Percentiles rank a stretch among this genome's conserved stretches.
Conservation (phyloP, 2,888 invertebrate genomes). For the Stenolophus ochropezus region DNA sequence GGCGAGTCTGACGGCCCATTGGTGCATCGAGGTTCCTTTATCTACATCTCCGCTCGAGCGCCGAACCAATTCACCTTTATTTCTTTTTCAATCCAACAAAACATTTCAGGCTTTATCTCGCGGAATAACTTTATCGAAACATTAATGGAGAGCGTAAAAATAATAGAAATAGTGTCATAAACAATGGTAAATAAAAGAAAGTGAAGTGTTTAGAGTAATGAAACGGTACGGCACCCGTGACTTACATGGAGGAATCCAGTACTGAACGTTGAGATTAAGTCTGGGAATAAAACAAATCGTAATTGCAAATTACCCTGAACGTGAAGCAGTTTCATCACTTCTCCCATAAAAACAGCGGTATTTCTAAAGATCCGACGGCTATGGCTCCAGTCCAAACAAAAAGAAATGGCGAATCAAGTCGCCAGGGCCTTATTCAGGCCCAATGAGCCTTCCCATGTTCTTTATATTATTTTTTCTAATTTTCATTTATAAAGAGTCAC, state of each 20-base stretch:
- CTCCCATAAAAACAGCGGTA: conserved; percentile 23
- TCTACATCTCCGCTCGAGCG: not conserved
- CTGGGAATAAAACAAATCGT: conserved; percentile 42
- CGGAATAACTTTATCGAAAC: not conserved
- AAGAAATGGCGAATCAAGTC: conserved; percentile 14
- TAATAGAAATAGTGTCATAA: not conserved
- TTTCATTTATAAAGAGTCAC: not conserved
- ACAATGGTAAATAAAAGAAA: not conserved
- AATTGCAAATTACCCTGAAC: conserved; percentile 44
- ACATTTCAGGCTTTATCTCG: not conserved
- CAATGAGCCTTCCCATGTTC: too few relatives aligned
- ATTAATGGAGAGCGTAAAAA: not conserved
- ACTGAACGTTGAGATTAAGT: conserved; percentile 28
- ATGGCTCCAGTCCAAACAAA: not conserved
- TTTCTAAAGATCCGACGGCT: conserved; percentile 17
- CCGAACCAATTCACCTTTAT: not conserved
- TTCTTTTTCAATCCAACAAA: not conserved
- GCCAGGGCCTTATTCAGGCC: not conserved
- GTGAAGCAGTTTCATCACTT: conserved; percentile 39
- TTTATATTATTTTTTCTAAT: not conserved
- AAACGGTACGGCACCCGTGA: not conserved
- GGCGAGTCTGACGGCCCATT: not conserved
- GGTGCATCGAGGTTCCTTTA: not conserved
- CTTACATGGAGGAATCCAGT: not conserved
- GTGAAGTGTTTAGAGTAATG: conserved; percentile 6